Evolutionary conservation across 2,888 invertebrate genomes (phyloP), one percentile per base, ranked within the genome.

Genomic region (Vannuccia rotundouncinata): DNA sequence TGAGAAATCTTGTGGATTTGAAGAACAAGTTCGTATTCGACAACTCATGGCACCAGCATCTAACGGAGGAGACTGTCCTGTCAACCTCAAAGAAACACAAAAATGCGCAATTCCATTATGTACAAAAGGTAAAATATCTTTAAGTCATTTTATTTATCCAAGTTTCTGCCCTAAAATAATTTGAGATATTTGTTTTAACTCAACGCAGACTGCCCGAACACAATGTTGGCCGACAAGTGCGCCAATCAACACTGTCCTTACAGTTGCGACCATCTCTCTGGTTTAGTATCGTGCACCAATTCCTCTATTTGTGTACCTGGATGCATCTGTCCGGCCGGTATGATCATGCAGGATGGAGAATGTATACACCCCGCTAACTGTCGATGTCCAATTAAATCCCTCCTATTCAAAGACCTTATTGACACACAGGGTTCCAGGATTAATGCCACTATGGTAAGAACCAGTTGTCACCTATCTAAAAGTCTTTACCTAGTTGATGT

Each of bases 311-410:
- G 82, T 75, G 74, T 59, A 30, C 28, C n/a, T 29, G 82, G 82
- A 13, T 82, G 82, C 28, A 79, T 81, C 30, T 82, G 82, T 59
- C 79, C 81, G 13, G 59, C 59, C 28, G 82, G 81, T 2, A 77
- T 45, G 29, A 79, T 82, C 28, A 60, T 82, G 74, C 76, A 82
- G 10, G 79, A 82, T 31, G 80, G 81, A n/a, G 73, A 27, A 1
- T 82, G 82, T 45, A 79, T 82, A 27, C 31, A 74, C 29, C 79
- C 75, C 17, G 30, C 76, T 28, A 77, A 25, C 25, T 82, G 82
- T 59, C 82, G 79, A 17, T 82, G 82, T 17, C 45, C 45, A 45
- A 5, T 45, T 17, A 45, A 45, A 45, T 10, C 10, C 45, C 45
- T 45, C 10, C 10, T 45, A 17, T 45, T 45, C 45, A 45, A 45